Percentiles rank a stretch among this genome's conserved stretches.
Evolutionary conservation across 2,113 vertebrate genomes (phyloP).

Genomic region (Dipodomys merriami): DNA sequence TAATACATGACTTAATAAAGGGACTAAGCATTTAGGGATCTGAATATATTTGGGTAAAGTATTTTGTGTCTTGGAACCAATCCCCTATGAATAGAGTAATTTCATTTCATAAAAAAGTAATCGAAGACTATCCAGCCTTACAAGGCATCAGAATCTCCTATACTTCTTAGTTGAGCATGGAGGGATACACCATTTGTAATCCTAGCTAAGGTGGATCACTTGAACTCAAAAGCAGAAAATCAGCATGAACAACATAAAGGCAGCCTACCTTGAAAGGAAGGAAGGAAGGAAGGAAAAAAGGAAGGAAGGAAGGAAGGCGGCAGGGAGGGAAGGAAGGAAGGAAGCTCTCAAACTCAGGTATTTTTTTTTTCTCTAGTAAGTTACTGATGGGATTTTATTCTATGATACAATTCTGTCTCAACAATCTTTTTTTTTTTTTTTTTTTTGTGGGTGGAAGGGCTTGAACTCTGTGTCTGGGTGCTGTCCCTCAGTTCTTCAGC

Average conservation of each 20-base stretch:
- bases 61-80: neutral
- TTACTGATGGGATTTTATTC: neutral
- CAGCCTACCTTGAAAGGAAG: neutral
- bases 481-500: no score
- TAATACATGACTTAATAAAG: neutral
- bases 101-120: conserved; percentile 39
- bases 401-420: neutral
- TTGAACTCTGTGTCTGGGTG: no score
- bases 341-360: neutral
- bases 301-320: no score
- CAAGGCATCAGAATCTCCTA: conserved; percentile 9
- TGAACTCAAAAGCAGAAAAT: neutral
- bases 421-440: neutral
- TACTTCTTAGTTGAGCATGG: neutral
- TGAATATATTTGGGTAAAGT: no score
- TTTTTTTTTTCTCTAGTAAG: conserved; percentile 1
- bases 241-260: neutral
- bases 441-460: no score
- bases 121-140: neutral
- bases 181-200: neutral
- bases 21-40: neutral
- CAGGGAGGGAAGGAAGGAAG: no score
- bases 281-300: no score
- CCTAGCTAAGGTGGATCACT: no score
- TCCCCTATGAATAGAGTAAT: neutral